Evolutionary conservation across 2,888 invertebrate species (phyloP).

Genomic region (Epinotia ramella): DNA sequence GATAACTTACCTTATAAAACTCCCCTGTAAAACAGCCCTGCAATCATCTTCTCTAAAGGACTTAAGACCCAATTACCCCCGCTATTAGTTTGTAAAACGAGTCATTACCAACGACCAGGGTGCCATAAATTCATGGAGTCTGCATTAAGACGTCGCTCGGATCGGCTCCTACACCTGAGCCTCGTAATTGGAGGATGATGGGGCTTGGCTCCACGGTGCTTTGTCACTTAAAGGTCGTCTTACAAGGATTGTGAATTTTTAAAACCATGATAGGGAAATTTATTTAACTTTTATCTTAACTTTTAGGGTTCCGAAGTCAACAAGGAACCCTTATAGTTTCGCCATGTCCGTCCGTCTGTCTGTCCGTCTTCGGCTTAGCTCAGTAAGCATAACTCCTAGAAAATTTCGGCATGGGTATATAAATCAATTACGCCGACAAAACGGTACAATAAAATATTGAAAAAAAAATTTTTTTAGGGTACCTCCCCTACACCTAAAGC

Average conservation of each 20-base stretch:
- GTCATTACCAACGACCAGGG: constrained; percentile 16
- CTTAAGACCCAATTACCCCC: constrained; percentile 15
- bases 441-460: too few species aligned
- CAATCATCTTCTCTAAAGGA: background rate
- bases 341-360: too few species aligned
- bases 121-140: constrained; percentile 28
- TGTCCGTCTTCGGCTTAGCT: too few species aligned
- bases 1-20: background rate
- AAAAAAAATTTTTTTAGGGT: too few species aligned
- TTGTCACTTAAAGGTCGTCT: background rate
- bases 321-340: too few species aligned
- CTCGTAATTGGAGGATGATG: constrained; percentile 9
- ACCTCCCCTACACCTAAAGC: too few species aligned
- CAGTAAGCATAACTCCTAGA: too few species aligned
- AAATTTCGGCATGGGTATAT: too few species aligned
- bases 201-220: background rate
- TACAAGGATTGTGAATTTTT: background rate
- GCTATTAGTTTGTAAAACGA: constrained; percentile 24
- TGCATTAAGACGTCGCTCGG: constrained; percentile 30
- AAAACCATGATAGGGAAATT: too few species aligned
- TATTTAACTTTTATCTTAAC: too few species aligned
- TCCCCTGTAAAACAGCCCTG: background rate
- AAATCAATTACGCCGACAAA: too few species aligned
- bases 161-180: constrained; percentile 23
- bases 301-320: too few species aligned